Conservation (phyloP, 2,888 invertebrate species). For the Tetramorium bicarinatum region DNA sequence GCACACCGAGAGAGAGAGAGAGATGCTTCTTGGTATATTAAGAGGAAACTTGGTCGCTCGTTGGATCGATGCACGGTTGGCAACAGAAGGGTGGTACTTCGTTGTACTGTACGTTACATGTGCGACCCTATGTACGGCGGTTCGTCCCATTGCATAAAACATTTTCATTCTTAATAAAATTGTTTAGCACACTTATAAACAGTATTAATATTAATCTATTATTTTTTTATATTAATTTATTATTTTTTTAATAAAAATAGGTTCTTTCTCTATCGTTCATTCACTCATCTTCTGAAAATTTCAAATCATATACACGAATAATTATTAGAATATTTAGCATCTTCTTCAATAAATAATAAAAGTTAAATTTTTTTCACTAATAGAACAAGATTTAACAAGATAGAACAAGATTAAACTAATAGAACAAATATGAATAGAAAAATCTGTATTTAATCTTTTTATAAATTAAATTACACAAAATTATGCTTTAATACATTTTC, state of each 20-base stretch:
- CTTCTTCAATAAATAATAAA: neutral
- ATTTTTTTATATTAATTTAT: neutral
- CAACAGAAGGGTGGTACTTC: constrained; percentile 79
- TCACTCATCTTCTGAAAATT: neutral
- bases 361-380: neutral
- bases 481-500: neutral
- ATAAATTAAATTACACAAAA: neutral
- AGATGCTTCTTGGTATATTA: constrained; percentile 69
- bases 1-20: constrained; percentile 35
- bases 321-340: neutral
- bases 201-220: neutral
- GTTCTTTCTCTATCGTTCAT: neutral
- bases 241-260: neutral
- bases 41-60: constrained; percentile 75
- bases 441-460: neutral
- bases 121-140: constrained; percentile 19
- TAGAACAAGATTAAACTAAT: too few relatives aligned
- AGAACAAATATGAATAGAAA: neutral
- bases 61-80: constrained; percentile 84
- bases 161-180: neutral
- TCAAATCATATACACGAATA: neutral
- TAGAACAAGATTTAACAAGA: neutral
- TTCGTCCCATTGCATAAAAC: neutral
- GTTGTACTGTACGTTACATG: constrained; percentile 55
- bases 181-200: neutral